These are phyloP conservation scores for Papilio protenor DNA, from an alignment of 2,888 invertebrate genomes.

Conservation along the genomic window DNA sequence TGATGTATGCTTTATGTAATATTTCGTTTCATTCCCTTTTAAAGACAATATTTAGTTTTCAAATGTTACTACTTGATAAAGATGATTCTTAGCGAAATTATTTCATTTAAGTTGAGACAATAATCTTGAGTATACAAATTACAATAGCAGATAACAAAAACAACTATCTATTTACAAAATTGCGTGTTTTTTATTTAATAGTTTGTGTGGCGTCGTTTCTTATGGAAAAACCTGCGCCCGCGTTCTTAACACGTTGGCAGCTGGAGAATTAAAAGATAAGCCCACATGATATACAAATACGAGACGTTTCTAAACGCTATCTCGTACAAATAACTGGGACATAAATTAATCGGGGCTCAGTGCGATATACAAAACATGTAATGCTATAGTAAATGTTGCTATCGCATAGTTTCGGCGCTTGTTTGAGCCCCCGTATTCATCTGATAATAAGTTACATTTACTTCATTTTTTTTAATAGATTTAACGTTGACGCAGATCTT, in stretches of 20 bases:
- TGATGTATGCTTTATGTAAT: conserved; percentile 1
- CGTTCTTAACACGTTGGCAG: conserved; percentile 68
- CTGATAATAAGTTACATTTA: conserved; percentile 48
- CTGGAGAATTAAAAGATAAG: conserved; percentile 83
- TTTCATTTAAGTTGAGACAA: background rate
- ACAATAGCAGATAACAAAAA: background rate
- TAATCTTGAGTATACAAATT: background rate
- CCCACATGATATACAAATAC: conserved; percentile 76
- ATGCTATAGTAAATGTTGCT: conserved; percentile 77
- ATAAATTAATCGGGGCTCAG: conserved; percentile 80
- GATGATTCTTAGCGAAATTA: background rate
- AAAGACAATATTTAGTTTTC: background rate
- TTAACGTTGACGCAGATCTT: background rate
- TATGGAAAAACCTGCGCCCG: conserved; percentile 61
- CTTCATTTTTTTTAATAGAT: conserved; percentile 41
- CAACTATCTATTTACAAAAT: background rate
- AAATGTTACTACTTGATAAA: background rate
- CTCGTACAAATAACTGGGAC: conserved; percentile 75
- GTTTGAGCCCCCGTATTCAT: conserved; percentile 71
- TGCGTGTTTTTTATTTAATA: background rate
- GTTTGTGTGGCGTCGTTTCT: conserved; percentile 29
- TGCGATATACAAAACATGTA: conserved; percentile 76
- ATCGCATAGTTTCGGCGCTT: conserved; percentile 67
- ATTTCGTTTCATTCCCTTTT: background rate
- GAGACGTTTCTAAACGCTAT: conserved; percentile 74